Evolutionary conservation across 2,888 invertebrate species (phyloP).

Genomic region (Ormyrus thymus): DNA sequence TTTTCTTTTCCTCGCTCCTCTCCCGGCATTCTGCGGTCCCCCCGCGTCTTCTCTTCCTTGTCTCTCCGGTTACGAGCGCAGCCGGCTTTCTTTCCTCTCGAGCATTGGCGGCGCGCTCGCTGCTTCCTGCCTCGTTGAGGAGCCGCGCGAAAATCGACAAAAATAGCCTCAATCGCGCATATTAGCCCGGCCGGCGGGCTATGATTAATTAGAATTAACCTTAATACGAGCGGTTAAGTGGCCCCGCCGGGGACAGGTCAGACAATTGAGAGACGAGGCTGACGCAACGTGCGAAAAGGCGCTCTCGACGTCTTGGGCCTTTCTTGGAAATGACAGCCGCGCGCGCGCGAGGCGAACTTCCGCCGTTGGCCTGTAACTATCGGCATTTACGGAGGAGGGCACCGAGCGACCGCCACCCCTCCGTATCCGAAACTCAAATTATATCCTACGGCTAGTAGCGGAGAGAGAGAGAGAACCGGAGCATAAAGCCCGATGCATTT

Average conservation of each 20-base stretch:
- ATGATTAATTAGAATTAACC: conserved; percentile 41
- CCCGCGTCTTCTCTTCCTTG: neutral
- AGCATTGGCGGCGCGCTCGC: no score
- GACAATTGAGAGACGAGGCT: conserved; percentile 41
- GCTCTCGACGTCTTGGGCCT: neutral
- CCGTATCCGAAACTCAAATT: conserved; percentile 50
- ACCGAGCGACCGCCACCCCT: neutral
- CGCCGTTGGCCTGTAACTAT: conserved; percentile 36
- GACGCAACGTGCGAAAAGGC: neutral
- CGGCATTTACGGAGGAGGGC: conserved; percentile 15
- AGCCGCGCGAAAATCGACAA: no score
- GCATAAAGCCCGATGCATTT: conserved; percentile 5
- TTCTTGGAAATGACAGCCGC: conserved; percentile 22
- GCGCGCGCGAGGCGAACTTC: conserved; percentile 21
- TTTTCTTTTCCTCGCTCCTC: conserved; percentile 4
- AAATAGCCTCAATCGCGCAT: conserved; percentile 28
- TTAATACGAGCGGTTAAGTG: conserved; percentile 19
- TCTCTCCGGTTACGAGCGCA: conserved; percentile 9
- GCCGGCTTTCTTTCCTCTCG: neutral
- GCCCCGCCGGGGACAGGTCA: neutral
- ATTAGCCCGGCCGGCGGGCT: neutral
- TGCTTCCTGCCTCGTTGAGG: no score
- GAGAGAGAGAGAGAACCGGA: neutral
- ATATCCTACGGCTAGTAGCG: conserved; percentile 26
- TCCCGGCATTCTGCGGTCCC: neutral